Evolutionary conservation across 2,888 invertebrate species (phyloP), one percentile per base, ranked within the genome.

Genomic region (Ormyrus thymus): DNA sequence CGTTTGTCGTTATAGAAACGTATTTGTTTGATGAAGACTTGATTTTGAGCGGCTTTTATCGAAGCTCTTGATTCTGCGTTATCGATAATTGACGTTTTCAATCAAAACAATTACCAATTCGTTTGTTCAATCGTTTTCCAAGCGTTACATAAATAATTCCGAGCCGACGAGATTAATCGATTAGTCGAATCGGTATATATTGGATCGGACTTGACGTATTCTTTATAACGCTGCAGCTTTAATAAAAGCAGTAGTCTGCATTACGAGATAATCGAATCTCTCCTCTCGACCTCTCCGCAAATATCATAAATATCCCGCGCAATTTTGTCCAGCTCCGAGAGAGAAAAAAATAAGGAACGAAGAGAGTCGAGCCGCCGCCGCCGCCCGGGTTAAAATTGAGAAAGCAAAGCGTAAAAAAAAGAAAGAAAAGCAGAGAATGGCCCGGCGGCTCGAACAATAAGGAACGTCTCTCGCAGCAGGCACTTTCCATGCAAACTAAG

Each of bases 401-500:
- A 29, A 29, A 29, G 29, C 29, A 29, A 29, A 29, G 29, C 29
- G 29, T 29, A 46, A 8, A 15, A 50, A 45, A 51, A 45, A 15
- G 6, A 69, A 62, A 29, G 45, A 71, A 59, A 53, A 6, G 58
- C 56, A 29, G 45, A 71, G 51, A 53, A 6, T 51, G n/a, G 10
- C 10, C 13, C n/a, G 11, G 58, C 45, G 10, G 43, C 9, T 29
- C 29, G 29, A 45, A 73, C 64, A 56, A 58, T 70, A 65, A 77
- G 70, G 79, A 65, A 46, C 64, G 55, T 4, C 58, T 66, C 68
- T 71, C 69, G 76, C 70, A 75, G 68, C 73, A 80, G 84, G 86
- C 85, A 87, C 87, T 88, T 88, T 87, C 83, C 83, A 88, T 87
- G 88, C 87, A 87, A 87, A 88, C 83, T 87, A 85, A 83, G 29